Conservation (phyloP, 2,113 vertebrate species). For the Callithrix jacchus region DNA sequence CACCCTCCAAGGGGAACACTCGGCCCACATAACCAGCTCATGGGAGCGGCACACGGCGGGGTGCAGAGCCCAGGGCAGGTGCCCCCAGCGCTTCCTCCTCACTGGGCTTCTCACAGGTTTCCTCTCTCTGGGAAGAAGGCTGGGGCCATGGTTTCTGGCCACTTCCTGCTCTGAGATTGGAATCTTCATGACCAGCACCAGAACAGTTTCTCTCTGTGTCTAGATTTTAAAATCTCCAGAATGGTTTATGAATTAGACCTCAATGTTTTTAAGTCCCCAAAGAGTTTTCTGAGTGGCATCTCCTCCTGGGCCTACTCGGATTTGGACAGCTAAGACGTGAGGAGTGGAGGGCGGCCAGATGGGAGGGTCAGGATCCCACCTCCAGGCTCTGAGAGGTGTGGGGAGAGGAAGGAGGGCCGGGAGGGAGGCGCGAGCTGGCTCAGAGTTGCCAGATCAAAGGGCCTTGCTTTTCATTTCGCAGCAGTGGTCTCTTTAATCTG, state of each 20-base stretch:
- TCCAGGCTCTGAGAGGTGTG: not conserved
- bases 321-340: not conserved
- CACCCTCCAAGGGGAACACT: fast-evolving
- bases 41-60: fast-evolving
- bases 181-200: not conserved
- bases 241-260: not conserved
- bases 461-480: not conserved
- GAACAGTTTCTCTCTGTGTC: not conserved
- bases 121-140: too few relatives aligned
- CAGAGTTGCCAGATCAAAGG: not conserved
- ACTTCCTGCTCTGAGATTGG: not conserved
- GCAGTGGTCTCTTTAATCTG: too few relatives aligned
- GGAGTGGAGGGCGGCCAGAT: not conserved
- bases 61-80: fast-evolving
- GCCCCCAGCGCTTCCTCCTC: not conserved
- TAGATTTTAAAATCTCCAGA: not conserved
- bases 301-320: not conserved
- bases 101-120: not conserved
- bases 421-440: fast-evolving
- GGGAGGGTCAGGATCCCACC: not conserved
- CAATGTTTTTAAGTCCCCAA: not conserved
- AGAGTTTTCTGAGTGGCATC: not conserved
- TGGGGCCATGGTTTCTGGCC: fast-evolving
- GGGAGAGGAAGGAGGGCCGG: too few relatives aligned
- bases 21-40: not conserved